Base-by-base conservation (phyloP, 2,888 invertebrate species). In the Sinopyrophorus schimmeli region DNA sequence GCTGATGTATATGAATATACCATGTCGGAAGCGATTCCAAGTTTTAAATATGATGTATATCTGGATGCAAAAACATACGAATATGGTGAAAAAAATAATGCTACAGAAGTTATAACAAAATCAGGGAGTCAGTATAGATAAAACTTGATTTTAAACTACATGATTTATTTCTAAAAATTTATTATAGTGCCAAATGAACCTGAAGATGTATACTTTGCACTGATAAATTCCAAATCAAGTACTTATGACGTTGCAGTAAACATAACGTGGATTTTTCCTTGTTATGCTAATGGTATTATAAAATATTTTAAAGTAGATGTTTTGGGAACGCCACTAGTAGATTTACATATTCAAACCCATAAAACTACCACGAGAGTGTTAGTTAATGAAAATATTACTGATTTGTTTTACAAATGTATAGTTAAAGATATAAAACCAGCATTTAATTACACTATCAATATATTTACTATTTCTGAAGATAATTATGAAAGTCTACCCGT, bases 231-330 rank as follows among this genome's bases (percentile, higher is more conserved):
- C 10, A 5, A 27, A 5, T 24, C 9, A 5, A 49, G 39, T 5
- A 27, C 17, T n/a, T 54, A 59, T 23, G 26, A 51, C 3, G 54
- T 54, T 4, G 39, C 26, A n/a, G 31, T 54, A 1, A 37, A 26
- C 3, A 7, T 62, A 14, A 40, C 38, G 12, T 66, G 64, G 61
- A 26, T 30, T 3, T 47, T 50, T 20, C 65, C 66, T 2, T 66
- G 66, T 40, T 47, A 59, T 15, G 58, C 59, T 9, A 64, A 65
- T 27, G 66, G 64, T 31, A 43, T 48, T 3, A 47, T 65, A 5
- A 41, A 35, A 10, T 9, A 55, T 10, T 66, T 61, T 42, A 1
- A 11, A 11, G 18, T 39, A 6, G 10, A 32, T n/a, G 5, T 43
- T 16, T 1, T 21, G 1, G 49, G 49, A 10, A 7, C n/a, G 3